Percentiles rank a stretch among this genome's conserved stretches.
Conservation (phyloP, 1,140 invertebrate species). For the Sipha flava region DNA sequence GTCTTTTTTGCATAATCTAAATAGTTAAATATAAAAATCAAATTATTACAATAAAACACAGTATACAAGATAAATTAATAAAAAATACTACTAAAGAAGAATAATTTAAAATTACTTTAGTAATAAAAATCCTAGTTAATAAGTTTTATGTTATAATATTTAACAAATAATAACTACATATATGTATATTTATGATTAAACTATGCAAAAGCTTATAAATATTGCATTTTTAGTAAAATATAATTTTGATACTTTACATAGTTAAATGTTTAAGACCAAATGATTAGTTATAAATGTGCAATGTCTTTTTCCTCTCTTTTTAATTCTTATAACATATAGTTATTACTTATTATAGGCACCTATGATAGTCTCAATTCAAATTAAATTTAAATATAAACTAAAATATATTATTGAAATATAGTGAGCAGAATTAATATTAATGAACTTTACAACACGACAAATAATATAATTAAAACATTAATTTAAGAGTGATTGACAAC, state of each 20-base stretch:
- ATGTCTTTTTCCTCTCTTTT: not conserved
- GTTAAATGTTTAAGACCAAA: not conserved
- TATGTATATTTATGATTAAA: not conserved
- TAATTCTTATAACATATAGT: not conserved
- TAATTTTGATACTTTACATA: not conserved
- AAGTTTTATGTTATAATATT: not conserved
- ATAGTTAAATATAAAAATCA: not conserved
- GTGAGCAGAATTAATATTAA: not conserved
- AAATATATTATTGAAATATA: not conserved
- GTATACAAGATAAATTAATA: not conserved
- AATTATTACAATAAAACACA: not conserved
- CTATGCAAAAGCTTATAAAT: not conserved
- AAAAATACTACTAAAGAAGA: not conserved
- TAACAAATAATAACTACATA: too few relatives aligned
- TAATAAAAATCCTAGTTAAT: not conserved
- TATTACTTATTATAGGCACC: not conserved
- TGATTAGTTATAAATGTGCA: not conserved
- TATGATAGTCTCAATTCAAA: not conserved
- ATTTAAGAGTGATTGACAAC: not conserved
- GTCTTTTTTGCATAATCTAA: not conserved
- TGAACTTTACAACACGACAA: not conserved
- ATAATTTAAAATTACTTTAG: not conserved
- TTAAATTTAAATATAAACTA: not conserved
- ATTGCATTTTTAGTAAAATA: not conserved
- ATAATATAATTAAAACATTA: not conserved